These are phyloP conservation scores for Oreotragus oreotragus DNA, from an alignment of 2,113 vertebrate species.

Conservation along the genomic window DNA sequence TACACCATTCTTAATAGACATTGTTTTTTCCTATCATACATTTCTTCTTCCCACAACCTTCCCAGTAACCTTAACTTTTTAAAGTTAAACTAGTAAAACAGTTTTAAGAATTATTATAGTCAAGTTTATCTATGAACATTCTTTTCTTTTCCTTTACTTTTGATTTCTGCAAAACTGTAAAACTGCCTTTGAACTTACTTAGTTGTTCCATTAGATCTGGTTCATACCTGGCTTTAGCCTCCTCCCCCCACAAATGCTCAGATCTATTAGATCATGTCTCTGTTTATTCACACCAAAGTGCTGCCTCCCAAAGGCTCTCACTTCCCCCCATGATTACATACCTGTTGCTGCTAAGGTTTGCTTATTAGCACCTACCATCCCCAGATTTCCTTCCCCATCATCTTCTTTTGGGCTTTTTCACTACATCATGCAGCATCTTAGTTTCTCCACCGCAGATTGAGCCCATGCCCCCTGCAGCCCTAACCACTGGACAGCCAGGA, in stretches of 20 bases:
- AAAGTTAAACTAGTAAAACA: background rate
- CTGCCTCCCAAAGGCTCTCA: background rate
- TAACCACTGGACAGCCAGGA: background rate
- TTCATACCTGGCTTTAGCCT: background rate
- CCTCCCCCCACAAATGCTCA: background rate
- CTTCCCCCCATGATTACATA: background rate
- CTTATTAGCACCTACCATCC: background rate
- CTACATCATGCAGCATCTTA: background rate
- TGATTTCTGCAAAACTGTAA: background rate
- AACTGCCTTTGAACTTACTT: background rate
- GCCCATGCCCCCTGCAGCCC: background rate
- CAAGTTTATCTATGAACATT: background rate
- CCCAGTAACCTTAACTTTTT: background rate
- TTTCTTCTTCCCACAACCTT: background rate
- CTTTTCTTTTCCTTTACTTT: background rate
- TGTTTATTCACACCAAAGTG: no score
- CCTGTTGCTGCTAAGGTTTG: background rate
- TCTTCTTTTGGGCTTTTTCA: background rate
- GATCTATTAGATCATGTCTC: background rate
- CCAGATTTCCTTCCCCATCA: background rate
- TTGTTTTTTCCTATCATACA: background rate
- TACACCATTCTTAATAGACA: background rate
- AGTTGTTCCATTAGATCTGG: background rate
- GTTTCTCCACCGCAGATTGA: fast-evolving
- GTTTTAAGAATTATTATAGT: background rate